Base-by-base conservation (phyloP, 2,797 vertebrate species). In the Masticophis lateralis region DNA sequence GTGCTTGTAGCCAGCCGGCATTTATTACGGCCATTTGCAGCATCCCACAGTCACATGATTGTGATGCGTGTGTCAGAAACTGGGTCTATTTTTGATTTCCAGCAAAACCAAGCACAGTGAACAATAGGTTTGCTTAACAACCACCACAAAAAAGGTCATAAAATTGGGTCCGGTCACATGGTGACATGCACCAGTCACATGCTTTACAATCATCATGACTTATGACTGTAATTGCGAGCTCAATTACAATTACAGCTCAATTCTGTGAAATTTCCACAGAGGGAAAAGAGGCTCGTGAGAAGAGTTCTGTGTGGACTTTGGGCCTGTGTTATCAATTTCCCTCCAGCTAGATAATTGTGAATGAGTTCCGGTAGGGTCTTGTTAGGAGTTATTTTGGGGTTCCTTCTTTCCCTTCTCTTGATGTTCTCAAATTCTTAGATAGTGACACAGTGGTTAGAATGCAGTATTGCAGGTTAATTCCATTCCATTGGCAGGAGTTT, bases 371-470 rank as follows among this genome's bases (percentile, higher is more conserved):
- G 25, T 18, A 60, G 12, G 22, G 12, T 51, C 51, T 69, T n/a
- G 1, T 56, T 55, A 32, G 57, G 32, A 51, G 5, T 59, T 20
- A 27, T 20, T 13, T 59, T 55, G 22, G 53, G 56, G 1, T 12
- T 16, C 6, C 0, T 18, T 20, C 4, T 0, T 16, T 2, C 25
- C 87, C 0, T 14, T 66, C 1, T 27, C 0, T 6, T n/a, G 86
- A 47, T 51, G 56, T 32, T 0, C 11, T 5, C n/a, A 51, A 25
- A 55, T 55, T 10, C 51, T 37, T 74, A 16, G 69, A 7, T 74
- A 32, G 66, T 32, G 66, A 18, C 1, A 6, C 14, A 3, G 5
- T 69, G n/a, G 7, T 69, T 69, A 32, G 28, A 74, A 37, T 37
- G 69, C 69, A 74, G 16, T 74, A 9, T 74, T 18, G 16, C 32